Conservation (phyloP, 2,888 invertebrate species). For the Habrosyne pyritoides region DNA sequence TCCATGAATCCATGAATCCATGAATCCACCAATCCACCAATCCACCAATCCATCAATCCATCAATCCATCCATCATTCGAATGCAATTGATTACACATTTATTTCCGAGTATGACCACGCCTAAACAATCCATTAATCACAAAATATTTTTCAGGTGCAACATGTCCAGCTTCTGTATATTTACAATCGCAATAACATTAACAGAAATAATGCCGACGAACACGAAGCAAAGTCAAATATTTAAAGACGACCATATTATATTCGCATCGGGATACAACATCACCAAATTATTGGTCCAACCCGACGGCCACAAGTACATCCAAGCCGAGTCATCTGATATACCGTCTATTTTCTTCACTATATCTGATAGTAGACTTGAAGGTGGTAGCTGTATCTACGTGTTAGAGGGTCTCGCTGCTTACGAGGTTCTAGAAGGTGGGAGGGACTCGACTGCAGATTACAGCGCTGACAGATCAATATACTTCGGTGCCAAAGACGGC, state of each 20-base stretch:
- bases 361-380: slow-evolving; percentile 52
- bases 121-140: background rate
- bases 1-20: no score
- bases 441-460: slow-evolving; percentile 64
- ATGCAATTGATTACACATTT: no score
- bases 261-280: slow-evolving; percentile 60
- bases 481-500: slow-evolving; percentile 61
- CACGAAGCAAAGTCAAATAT: slow-evolving; percentile 30
- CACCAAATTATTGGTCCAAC: slow-evolving; percentile 58
- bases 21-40: no score
- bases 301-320: slow-evolving; percentile 48
- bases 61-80: no score
- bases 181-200: background rate
- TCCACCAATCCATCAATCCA: no score
- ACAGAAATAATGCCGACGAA: background rate
- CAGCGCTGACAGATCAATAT: slow-evolving; percentile 46
- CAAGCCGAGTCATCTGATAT: slow-evolving; percentile 49
- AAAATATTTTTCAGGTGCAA: background rate
- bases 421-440: slow-evolving; percentile 64
- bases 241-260: slow-evolving; percentile 55
- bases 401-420: slow-evolving; percentile 64
- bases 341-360: slow-evolving; percentile 64
- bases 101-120: no score
- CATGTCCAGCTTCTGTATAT: background rate
- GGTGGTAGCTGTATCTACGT: slow-evolving; percentile 67